These are phyloP conservation scores for Hypotaenidia philippensis DNA, from an alignment of 2,797 vertebrate species.

Conservation along the genomic window DNA sequence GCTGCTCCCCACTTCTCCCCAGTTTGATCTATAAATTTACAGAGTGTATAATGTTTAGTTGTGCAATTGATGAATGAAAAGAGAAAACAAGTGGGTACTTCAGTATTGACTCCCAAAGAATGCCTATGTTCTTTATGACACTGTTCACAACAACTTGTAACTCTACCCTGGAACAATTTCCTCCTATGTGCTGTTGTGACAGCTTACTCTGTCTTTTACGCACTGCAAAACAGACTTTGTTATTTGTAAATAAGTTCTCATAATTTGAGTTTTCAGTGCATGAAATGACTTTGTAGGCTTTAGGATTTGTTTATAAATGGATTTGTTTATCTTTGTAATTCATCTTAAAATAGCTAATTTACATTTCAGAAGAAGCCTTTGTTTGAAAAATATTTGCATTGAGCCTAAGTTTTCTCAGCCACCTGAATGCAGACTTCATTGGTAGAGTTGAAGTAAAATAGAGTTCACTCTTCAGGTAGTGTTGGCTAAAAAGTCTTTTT, in stretches of 20 bases:
- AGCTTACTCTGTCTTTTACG: background rate
- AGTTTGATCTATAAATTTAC: background rate
- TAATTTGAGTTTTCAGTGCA: background rate
- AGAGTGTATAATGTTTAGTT: background rate
- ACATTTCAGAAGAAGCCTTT: background rate
- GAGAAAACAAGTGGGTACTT: background rate
- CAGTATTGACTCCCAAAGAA: background rate
- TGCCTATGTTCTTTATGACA: accelerated
- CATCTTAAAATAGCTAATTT: background rate
- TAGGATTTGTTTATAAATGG: background rate
- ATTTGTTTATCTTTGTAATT: background rate
- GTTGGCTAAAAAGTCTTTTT: background rate
- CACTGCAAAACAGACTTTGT: background rate
- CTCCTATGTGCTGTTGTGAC: background rate
- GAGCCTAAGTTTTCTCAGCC: background rate
- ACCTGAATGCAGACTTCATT: background rate
- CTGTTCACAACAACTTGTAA: background rate
- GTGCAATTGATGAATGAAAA: background rate
- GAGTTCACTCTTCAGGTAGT: background rate
- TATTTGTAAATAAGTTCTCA: background rate
- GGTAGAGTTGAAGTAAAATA: background rate
- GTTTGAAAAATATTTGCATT: background rate
- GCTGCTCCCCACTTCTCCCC: background rate
- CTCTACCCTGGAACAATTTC: background rate
- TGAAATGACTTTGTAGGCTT: background rate